A percentile compares a stretch with the other conserved stretches of the same genome.
Evolutionary conservation across 2,797 vertebrate species (phyloP).

Genomic region (Craterocephalus amniculus): DNA sequence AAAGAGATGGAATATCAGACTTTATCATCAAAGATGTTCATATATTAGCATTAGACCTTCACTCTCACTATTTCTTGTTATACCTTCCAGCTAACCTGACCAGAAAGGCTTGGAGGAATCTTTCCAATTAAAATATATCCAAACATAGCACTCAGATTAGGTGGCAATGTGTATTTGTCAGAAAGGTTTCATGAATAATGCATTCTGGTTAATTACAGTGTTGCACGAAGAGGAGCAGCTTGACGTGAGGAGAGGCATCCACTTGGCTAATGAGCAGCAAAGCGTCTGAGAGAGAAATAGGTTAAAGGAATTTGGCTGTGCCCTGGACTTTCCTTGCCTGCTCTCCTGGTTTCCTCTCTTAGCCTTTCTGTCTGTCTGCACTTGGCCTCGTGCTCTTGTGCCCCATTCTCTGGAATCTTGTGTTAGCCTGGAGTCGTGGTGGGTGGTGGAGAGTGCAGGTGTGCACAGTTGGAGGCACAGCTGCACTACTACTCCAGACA

Average conservation of each 20-base stretch:
- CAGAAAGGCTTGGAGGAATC: slow-evolving; percentile 63
- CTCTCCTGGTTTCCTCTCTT: slow-evolving; percentile 35
- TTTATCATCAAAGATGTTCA: slow-evolving; percentile 21
- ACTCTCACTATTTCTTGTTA: slow-evolving; percentile 25
- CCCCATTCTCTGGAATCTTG: slow-evolving; percentile 58
- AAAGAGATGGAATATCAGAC: slow-evolving; percentile 8
- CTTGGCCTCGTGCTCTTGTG: slow-evolving; percentile 47
- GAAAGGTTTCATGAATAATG: slow-evolving; percentile 81
- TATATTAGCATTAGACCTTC: slow-evolving; percentile 13
- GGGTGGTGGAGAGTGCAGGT: slow-evolving; percentile 79
- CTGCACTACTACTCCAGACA: slow-evolving; percentile 77
- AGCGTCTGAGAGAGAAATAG: slow-evolving; percentile 65
- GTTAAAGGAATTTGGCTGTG: slow-evolving; percentile 42
- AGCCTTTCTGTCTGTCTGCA: slow-evolving; percentile 54
- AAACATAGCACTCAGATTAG: slow-evolving; percentile 73
- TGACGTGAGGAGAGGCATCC: slow-evolving; percentile 67
- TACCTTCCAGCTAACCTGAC: slow-evolving; percentile 46
- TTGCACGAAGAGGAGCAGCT: slow-evolving; percentile 63
- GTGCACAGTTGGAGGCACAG: slow-evolving; percentile 82
- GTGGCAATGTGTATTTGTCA: slow-evolving; percentile 66
- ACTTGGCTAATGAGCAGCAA: slow-evolving; percentile 73
- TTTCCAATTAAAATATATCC: slow-evolving; percentile 75
- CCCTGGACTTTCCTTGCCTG: slow-evolving; percentile 30
- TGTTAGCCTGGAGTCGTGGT: slow-evolving; percentile 65
- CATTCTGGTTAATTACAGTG: slow-evolving; percentile 78